These are phyloP conservation scores for Drosophila watanabei DNA, from an alignment of 1,140 invertebrate species.

Conservation along the genomic window DNA sequence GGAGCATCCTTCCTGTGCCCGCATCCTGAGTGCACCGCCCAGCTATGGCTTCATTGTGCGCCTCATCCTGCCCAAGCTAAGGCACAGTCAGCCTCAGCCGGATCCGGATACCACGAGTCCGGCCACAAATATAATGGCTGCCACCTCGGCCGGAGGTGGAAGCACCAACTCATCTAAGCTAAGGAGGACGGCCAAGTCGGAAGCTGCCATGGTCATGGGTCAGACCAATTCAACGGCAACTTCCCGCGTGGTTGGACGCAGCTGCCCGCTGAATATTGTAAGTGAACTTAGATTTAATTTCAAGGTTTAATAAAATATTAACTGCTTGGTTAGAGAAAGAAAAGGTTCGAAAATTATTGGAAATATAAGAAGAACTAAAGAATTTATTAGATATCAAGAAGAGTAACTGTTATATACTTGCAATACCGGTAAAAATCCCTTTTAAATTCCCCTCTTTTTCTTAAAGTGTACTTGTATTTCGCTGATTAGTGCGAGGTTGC, in stretches of 20 bases:
- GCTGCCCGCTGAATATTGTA: constrained; percentile 82
- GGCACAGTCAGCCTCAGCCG: constrained; percentile 48
- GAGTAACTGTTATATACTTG: neutral
- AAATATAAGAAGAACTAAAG: neutral
- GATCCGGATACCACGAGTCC: constrained; percentile 19
- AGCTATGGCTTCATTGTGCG: constrained; percentile 82
- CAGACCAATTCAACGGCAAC: constrained; percentile 36
- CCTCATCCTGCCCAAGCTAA: constrained; percentile 77
- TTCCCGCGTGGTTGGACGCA: constrained; percentile 56
- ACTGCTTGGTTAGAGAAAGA: too few species aligned
- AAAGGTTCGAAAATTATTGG: too few species aligned
- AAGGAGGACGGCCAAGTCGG: constrained; percentile 20
- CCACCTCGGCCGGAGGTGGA: constrained; percentile 8
- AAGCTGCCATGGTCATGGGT: constrained; percentile 22
- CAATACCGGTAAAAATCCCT: neutral
- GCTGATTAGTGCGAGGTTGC: constrained; percentile 51
- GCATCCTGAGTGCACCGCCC: constrained; percentile 76
- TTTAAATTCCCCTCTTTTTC: neutral
- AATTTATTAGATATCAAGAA: neutral
- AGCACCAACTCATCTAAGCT: constrained; percentile 32
- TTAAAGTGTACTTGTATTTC: constrained; percentile 4
- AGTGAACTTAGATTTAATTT: constrained; percentile 44
- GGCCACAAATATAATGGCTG: constrained; percentile 55
- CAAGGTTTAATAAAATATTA: too few species aligned
- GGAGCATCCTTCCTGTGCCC: constrained; percentile 65